A percentile compares a stretch with the other conserved stretches of the same genome.
These are phyloP conservation scores for Antheraea assamensis DNA, from an alignment of 2,888 invertebrate species.

Conservation along the genomic window DNA sequence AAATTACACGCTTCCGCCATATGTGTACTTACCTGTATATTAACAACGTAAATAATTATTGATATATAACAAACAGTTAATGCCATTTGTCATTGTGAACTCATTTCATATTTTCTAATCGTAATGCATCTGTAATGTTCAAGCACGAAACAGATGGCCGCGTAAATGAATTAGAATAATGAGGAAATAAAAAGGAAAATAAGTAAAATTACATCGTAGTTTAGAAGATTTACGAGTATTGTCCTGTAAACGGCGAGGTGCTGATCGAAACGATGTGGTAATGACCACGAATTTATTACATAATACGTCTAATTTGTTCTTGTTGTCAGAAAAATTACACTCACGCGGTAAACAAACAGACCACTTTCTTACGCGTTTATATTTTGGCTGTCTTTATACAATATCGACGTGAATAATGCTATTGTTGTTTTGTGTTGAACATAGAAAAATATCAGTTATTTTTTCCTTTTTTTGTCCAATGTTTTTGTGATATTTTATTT, in stretches of 20 bases:
- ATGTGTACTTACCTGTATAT: no score
- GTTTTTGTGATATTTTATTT: no score
- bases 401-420: neutral
- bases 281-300: neutral
- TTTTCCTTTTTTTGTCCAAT: no score
- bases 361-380: neutral
- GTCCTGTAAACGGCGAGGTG: neutral
- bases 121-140: neutral
- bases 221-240: neutral
- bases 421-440: neutral
- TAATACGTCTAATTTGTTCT: neutral
- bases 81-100: no score
- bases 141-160: neutral
- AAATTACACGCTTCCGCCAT: no score
- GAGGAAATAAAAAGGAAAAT: neutral
- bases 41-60: no score
- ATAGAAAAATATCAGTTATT: neutral
- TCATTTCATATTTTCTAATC: neutral
- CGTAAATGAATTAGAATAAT: neutral
- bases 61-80: no score
- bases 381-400: neutral
- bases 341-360: neutral
- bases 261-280: slow-evolving; percentile 1
- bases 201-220: neutral
- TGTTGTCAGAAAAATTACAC: neutral